phyloP scores from a whole-genome alignment of 2,888 invertebrate species.

The Clunio marinus region DNA sequence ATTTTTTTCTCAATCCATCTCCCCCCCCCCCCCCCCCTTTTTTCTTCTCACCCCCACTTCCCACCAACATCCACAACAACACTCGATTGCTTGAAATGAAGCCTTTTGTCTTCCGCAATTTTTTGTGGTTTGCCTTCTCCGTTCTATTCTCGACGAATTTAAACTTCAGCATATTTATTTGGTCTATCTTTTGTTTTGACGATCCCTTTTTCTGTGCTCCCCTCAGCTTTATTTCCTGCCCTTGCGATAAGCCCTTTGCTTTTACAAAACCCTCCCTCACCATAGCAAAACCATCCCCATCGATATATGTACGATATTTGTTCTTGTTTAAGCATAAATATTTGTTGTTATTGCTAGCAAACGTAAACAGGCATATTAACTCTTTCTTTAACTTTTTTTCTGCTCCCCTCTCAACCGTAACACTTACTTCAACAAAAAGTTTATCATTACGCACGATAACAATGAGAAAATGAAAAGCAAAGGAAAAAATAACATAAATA shows the following conservation, averaged over 20 bases:
- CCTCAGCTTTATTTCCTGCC: not conserved
- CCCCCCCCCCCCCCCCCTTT: too few species aligned
- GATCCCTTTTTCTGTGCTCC: not conserved
- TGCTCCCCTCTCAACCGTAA: not conserved
- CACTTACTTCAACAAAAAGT: not conserved
- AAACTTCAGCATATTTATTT: conserved; percentile 25
- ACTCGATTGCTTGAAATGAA: too few species aligned
- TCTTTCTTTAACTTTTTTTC: not conserved
- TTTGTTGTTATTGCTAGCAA: conserved; percentile 30
- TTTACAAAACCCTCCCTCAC: not conserved
- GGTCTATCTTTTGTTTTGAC: conserved; percentile 6
- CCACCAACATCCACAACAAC: too few species aligned
- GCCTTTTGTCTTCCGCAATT: conserved; percentile 15
- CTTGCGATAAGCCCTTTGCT: not conserved
- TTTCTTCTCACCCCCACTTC: not conserved
- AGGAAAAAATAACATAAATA: too few species aligned
- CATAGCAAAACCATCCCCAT: conserved; percentile 14
- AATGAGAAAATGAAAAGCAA: too few species aligned
- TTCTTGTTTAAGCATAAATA: conserved; percentile 12
- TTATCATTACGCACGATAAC: too few species aligned
- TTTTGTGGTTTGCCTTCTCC: conserved; percentile 3
- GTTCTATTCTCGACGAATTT: not conserved
- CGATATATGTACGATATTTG: conserved; percentile 4
- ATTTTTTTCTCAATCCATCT: not conserved
- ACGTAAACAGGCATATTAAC: conserved; percentile 33